Percentiles rank a stretch among this genome's conserved stretches.
Evolutionary conservation across 2,113 vertebrate species (phyloP).

Genomic region (Epinephelus moara): DNA sequence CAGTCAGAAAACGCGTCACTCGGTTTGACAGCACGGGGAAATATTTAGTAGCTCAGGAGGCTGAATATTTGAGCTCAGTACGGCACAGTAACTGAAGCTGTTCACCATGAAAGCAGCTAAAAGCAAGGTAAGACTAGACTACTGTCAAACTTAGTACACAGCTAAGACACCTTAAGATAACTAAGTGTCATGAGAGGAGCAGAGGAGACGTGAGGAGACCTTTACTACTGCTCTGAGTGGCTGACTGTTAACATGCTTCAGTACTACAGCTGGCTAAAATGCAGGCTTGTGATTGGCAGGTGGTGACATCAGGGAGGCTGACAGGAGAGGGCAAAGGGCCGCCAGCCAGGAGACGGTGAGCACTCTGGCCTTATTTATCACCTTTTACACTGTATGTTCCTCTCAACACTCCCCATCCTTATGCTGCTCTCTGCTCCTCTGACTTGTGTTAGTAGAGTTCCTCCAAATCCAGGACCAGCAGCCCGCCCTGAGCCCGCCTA

Average conservation of each 20-base stretch:
- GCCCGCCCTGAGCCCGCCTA: conserved; percentile 79
- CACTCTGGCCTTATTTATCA: background rate
- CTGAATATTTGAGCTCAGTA: too few relatives aligned
- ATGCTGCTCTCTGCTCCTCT: background rate
- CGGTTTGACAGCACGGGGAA: background rate
- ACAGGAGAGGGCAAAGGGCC: conserved; percentile 45
- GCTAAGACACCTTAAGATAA: too few relatives aligned
- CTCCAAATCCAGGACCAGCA: conserved; percentile 43
- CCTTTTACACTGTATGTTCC: too few relatives aligned
- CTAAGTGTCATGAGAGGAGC: too few relatives aligned
- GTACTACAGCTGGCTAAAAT: too few relatives aligned
- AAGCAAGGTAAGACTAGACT: conserved; percentile 46
- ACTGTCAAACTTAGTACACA: background rate
- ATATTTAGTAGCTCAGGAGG: too few relatives aligned
- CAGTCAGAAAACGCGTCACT: background rate
- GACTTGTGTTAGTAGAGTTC: conserved; percentile 59
- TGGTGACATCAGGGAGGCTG: conserved; percentile 79
- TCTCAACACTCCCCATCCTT: background rate
- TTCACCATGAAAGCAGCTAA: conserved; percentile 50
- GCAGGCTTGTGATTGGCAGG: conserved; percentile 52
- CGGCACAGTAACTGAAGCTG: too few relatives aligned
- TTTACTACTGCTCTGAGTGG: background rate
- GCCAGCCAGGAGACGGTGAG: conserved; percentile 59
- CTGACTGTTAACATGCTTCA: background rate
- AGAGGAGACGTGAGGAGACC: background rate